Percentiles rank a stretch among this genome's conserved stretches.
Evolutionary conservation across 2,888 invertebrate genomes (phyloP).

Genomic region (Gari tellinella): DNA sequence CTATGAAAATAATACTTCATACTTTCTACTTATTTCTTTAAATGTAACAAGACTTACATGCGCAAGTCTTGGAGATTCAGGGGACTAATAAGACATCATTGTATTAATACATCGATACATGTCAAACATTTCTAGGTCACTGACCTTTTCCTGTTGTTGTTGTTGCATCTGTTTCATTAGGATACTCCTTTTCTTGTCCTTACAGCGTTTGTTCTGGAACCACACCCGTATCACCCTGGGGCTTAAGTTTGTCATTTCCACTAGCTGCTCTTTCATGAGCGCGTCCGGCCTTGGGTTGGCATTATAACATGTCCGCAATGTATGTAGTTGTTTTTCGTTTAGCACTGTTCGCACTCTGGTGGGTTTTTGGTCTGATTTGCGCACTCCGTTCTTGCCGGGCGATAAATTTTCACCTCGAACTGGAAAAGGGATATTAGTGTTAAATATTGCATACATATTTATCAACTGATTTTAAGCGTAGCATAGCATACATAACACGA

Average conservation of each 20-base stretch:
- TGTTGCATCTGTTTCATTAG: conserved; percentile 99
- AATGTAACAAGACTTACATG: no score
- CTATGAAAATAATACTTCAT: no score
- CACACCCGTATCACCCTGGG: conserved; percentile 99
- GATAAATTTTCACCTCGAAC: conserved; percentile 71
- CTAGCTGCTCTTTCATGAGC: conserved; percentile 99
- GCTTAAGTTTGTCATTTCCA: conserved; percentile 99
- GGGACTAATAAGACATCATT: no score
- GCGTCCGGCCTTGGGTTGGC: conserved; percentile 99
- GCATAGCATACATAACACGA: no score
- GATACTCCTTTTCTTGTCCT: conserved; percentile 90
- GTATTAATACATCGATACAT: no score
- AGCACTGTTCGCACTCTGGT: conserved; percentile 99
- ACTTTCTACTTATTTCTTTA: no score
- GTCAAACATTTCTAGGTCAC: conserved; percentile 3
- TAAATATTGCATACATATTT: no score
- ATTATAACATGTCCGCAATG: conserved; percentile 97
- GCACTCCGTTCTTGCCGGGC: conserved; percentile 65
- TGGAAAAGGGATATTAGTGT: conserved; percentile 37
- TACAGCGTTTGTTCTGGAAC: conserved; percentile 91
- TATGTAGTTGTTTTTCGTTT: conserved; percentile 99
- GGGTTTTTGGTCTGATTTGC: conserved; percentile 88
- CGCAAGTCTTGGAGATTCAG: no score
- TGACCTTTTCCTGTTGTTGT: conserved; percentile 90
- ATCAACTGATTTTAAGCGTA: no score